phyloP scores from a whole-genome alignment of 2,797 vertebrate species.

The Phoebastria nigripes region DNA sequence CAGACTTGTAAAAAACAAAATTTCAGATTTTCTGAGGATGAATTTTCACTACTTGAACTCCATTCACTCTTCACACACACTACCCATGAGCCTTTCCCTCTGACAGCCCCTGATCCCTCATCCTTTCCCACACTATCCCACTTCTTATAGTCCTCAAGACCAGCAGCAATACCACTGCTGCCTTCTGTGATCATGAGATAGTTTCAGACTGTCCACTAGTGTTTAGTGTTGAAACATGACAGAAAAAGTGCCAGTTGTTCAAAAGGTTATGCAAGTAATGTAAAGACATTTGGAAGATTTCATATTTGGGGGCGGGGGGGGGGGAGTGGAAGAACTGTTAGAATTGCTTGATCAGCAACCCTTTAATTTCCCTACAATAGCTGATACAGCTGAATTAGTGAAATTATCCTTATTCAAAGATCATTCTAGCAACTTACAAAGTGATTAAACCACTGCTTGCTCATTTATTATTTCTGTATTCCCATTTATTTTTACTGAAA shows the following conservation, averaged over 20 bases:
- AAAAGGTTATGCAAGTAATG: background rate
- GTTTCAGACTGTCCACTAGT: background rate
- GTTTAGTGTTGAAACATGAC: background rate
- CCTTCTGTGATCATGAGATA: background rate
- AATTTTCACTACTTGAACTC: background rate
- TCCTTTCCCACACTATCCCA: background rate
- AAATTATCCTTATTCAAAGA: slow-evolving; percentile 43
- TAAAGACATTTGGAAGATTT: background rate
- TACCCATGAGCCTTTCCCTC: background rate
- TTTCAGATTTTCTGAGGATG: background rate
- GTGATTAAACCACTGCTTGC: slow-evolving; percentile 30
- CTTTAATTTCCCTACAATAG: background rate
- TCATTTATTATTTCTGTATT: slow-evolving; percentile 51
- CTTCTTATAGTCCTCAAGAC: background rate
- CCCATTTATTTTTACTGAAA: slow-evolving; percentile 54
- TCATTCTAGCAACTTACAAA: background rate
- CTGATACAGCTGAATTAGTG: slow-evolving; percentile 36
- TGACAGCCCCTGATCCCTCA: background rate
- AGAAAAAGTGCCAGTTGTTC: background rate
- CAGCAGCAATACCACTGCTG: background rate
- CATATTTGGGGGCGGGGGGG: background rate
- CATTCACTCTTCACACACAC: background rate
- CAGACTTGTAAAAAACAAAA: background rate
- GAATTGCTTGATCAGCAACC: background rate
- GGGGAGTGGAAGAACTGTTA: background rate